These are phyloP conservation scores for Melieria omissa DNA, from an alignment of 2,888 invertebrate species.

Conservation along the genomic window DNA sequence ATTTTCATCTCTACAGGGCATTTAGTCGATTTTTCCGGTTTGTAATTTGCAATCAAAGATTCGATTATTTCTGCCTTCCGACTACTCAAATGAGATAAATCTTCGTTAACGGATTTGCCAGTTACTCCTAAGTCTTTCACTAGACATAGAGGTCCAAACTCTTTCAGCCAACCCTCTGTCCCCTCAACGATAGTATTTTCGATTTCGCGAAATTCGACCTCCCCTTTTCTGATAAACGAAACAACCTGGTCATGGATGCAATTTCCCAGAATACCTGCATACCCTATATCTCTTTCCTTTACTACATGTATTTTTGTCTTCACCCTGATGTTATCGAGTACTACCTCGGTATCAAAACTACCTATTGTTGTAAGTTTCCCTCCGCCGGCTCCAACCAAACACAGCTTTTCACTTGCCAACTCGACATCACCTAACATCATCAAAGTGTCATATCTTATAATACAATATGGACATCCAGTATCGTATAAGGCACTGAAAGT, in stretches of 20 bases:
- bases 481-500: conserved; percentile 28
- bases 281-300: not conserved
- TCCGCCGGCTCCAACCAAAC: conserved; percentile 21
- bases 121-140: not conserved
- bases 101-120: not conserved
- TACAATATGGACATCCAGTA: conserved; percentile 29
- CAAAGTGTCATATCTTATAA: conserved; percentile 19
- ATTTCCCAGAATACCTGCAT: not conserved
- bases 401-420: not conserved
- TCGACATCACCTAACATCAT: conserved; percentile 17
- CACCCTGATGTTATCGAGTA: not conserved
- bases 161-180: not conserved
- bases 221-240: conserved; percentile 3
- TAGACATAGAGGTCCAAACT: conserved; percentile 7
- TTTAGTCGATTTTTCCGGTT: not conserved
- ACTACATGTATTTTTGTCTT: not conserved
- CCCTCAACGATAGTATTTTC: too few species aligned
- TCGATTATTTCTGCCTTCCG: not conserved
- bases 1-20: conserved; percentile 14
- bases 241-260: not conserved
- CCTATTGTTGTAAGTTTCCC: conserved; percentile 22
- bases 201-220: too few species aligned
- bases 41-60: not conserved
- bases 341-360: not conserved
- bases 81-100: conserved; percentile 11